Conservation (phyloP, 2,113 vertebrate species). For the Pongo abelii region DNA sequence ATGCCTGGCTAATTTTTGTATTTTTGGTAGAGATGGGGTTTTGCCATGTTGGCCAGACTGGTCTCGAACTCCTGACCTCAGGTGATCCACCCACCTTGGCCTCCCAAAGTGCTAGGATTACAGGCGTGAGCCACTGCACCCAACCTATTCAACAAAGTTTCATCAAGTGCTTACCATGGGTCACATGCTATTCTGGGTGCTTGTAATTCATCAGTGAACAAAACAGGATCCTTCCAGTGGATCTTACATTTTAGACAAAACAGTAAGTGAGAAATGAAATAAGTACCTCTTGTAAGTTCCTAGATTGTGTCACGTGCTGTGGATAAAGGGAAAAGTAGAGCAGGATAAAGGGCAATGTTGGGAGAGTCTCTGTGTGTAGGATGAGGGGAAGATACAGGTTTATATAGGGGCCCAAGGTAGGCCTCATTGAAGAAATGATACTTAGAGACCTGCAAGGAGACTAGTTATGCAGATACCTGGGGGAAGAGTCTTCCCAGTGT, state of each 20-base stretch:
- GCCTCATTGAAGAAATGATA: neutral
- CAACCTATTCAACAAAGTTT: neutral
- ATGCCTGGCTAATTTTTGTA: no score
- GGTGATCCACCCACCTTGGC: no score
- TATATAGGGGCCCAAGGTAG: neutral
- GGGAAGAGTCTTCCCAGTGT: neutral
- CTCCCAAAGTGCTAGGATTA: no score
- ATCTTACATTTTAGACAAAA: neutral
- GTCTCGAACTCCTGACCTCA: no score
- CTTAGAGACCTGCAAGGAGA: neutral
- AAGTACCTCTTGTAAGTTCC: neutral
- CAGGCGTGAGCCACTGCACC: no score
- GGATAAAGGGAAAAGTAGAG: neutral
- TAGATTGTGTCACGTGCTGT: neutral
- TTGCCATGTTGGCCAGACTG: no score
- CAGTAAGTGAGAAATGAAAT: neutral
- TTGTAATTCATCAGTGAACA: neutral
- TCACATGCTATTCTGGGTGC: neutral
- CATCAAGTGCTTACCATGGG: neutral
- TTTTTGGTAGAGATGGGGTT: no score
- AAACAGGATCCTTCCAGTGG: neutral
- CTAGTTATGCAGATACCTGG: neutral
- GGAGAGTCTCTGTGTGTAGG: neutral
- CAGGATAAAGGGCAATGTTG: neutral
- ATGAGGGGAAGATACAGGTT: neutral